Evolutionary conservation across 2,797 vertebrate genomes (phyloP), one percentile per base, ranked within the genome.

Genomic region (Mus minutoides): DNA sequence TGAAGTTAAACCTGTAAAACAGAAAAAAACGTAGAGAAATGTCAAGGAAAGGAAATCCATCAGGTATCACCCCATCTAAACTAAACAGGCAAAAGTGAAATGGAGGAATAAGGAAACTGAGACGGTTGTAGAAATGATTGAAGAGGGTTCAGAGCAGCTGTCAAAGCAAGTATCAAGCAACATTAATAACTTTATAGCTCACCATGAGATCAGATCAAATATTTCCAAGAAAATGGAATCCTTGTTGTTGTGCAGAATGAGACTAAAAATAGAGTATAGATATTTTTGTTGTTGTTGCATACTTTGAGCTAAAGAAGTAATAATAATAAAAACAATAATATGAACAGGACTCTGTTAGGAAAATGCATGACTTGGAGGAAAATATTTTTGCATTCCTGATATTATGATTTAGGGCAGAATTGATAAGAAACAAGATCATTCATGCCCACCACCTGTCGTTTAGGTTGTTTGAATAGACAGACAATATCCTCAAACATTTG

Each of bases 131-230:
- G 98, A 97, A 98, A 98, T 98, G 98, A 98, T 98, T 98, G 98
- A 98, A 97, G 98, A 98, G 97, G 96, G 97, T 98, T 97, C 97
- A 98, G 97, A 98, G 94, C 97, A 98, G 97, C 98, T 98, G 98
- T 98, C 98, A 98, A 98, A 98, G 97, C 97, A 98, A 98, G 98
- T 98, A 98, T 98, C 97, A 98, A 97, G 97, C 97, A 98, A 98
- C 98, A 98, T 98, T 98, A 98, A 98, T 98, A 98, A 98, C 98
- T 98, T 98, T 88, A 96, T 98, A 98, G 93, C 96, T 97, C 97
- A 97, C 98, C 97, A 98, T 97, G 98, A 98, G 93, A 82, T 77
- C 93, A 92, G 94, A 97, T 98, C 96, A 97, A 97, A 96, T 96
- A 90, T 97, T 98, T 97, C 94, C 96, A 96, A 97, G 97, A 97